Evolutionary conservation across 37 sponge, comb jelly and placozoan species (phyloP).

Genomic region (Beroe ovata): DNA sequence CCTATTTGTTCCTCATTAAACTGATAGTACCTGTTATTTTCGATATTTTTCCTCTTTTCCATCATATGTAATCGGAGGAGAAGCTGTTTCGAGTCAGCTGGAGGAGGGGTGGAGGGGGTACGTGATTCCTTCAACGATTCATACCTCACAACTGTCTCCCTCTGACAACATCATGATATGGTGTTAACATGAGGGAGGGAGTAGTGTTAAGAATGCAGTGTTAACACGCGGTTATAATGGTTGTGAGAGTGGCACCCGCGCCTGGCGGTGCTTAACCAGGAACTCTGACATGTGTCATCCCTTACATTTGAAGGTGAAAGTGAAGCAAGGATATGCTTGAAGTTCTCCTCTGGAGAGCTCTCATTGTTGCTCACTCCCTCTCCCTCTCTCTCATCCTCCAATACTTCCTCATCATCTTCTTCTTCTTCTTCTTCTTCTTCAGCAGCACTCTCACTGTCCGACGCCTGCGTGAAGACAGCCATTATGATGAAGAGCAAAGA

Average conservation of each 20-base stretch:
- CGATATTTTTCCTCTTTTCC: slow-evolving; percentile 54
- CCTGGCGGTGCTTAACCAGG: no score
- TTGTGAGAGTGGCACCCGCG: no score
- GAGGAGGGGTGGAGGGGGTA: background rate
- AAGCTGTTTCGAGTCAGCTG: slow-evolving; percentile 38
- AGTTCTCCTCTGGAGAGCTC: background rate
- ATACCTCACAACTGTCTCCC: background rate
- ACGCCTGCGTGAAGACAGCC: no score
- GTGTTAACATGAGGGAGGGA: no score
- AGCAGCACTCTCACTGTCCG: background rate
- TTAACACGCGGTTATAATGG: no score
- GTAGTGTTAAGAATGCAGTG: no score
- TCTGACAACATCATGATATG: no score
- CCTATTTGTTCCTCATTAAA: no score
- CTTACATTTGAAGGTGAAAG: slow-evolving; percentile 22
- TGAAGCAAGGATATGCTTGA: slow-evolving; percentile 16
- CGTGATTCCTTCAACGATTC: background rate
- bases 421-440: background rate
- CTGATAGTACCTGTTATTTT: slow-evolving; percentile 15
- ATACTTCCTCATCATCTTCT: background rate
- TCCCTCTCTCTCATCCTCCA: background rate
- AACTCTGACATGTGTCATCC: no score
- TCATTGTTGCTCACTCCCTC: background rate
- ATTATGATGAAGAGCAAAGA: no score
- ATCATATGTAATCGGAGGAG: background rate